These are phyloP conservation scores for Forbesichthys papilliferus DNA, from an alignment of 2,113 vertebrate species.

Conservation along the genomic window DNA sequence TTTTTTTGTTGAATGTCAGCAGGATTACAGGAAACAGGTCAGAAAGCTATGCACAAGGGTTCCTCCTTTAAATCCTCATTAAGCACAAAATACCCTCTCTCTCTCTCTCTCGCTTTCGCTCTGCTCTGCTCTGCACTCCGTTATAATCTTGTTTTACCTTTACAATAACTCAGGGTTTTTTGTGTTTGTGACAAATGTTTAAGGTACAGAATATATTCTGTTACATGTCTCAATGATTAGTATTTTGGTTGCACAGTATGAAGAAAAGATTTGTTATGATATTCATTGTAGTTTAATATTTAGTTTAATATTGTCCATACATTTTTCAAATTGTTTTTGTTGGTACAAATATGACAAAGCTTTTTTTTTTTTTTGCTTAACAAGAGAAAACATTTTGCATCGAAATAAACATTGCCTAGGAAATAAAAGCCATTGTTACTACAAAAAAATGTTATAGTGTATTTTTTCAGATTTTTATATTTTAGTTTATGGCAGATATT, in stretches of 20 bases:
- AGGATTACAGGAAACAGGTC: too few relatives aligned
- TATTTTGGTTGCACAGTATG: not conserved
- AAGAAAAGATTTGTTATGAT: not conserved
- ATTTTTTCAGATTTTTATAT: not conserved
- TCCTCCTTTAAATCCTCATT: not conserved
- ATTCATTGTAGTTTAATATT: not conserved
- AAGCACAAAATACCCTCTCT: not conserved
- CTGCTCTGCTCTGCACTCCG: not conserved
- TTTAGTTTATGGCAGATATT: too few relatives aligned
- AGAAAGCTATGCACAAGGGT: too few relatives aligned
- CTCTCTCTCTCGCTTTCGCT: not conserved
- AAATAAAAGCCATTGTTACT: slow-evolving; percentile 64
- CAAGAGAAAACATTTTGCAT: slow-evolving; percentile 33
- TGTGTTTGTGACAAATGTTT: slow-evolving; percentile 31
- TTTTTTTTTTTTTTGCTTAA: slow-evolving; percentile 32
- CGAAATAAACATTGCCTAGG: slow-evolving; percentile 39
- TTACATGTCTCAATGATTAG: not conserved
- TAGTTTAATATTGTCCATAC: not conserved
- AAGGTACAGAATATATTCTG: slow-evolving; percentile 10
- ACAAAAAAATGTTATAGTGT: slow-evolving; percentile 7
- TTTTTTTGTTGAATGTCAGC: too few relatives aligned
- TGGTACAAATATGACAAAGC: slow-evolving; percentile 14
- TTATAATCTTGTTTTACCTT: slow-evolving; percentile 15
- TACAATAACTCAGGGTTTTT: slow-evolving; percentile 47
- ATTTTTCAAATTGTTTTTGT: not conserved